phyloP scores from a whole-genome alignment of 1,140 invertebrate species.

The Tyrophagus putrescentiae region DNA sequence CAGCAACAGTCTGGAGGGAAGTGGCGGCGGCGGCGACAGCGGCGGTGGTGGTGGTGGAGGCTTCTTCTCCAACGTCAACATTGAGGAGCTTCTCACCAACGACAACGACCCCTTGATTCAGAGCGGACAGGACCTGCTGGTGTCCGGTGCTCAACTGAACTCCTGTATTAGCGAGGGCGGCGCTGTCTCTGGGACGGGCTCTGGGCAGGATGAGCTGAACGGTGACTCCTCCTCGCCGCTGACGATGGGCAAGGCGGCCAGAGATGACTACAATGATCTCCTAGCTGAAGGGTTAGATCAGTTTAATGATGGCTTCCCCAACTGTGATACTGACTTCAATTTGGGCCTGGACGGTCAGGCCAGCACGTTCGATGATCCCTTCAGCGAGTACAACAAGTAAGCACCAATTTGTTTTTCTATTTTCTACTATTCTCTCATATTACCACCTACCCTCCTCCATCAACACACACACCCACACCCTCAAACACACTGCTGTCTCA shows the following conservation, averaged over 20 bases:
- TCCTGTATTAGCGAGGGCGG: neutral
- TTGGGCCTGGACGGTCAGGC: conserved; percentile 27
- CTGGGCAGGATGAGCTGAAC: conserved; percentile 16
- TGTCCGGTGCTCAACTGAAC: conserved; percentile 18
- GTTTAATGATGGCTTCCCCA: conserved; percentile 28
- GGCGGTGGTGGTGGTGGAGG: neutral
- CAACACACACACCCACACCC: no score
- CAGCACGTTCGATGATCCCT: conserved; percentile 1
- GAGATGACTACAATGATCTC: conserved; percentile 16
- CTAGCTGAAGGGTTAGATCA: conserved; percentile 25
- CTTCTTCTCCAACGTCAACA: neutral
- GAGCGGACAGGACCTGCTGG: conserved; percentile 23
- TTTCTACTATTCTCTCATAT: no score
- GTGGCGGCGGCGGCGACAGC: neutral
- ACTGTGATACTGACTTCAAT: conserved; percentile 30
- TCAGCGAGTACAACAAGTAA: neutral
- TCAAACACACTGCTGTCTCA: no score
- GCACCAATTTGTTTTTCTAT: neutral
- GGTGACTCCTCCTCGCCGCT: neutral
- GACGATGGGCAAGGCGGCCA: neutral
- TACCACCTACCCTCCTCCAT: no score
- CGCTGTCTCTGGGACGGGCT: neutral
- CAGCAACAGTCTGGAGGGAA: neutral
- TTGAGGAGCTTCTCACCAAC: neutral
- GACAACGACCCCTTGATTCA: conserved; percentile 13